Evolutionary conservation across 2,113 vertebrate genomes (phyloP), one percentile per base, ranked within the genome.

Genomic region (Hucho hucho): DNA sequence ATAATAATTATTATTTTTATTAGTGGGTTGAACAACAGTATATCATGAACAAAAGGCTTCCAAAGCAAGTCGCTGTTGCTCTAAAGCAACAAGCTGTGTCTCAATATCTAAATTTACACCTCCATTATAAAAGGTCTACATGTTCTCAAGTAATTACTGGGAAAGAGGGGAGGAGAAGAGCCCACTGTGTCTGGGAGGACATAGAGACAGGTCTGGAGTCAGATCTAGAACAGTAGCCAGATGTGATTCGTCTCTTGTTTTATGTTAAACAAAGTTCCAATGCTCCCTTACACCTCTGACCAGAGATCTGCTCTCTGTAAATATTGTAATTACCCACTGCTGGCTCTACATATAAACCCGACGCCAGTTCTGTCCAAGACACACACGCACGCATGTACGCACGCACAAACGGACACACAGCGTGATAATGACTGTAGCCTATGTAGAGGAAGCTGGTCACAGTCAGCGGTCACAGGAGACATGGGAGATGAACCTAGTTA

Each of bases 401-500:
- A 53, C 16, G 4, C 14, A 53, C 49, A 4, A 3, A 53, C 49
- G 4, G 14, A 53, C 49, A 18, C 9, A 43, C 37, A 43, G 0
- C 9, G 9, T 56, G 82, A 83, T 88, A 86, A 90, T 90, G 87
- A 89, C 77, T 25, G 71, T 75, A 68, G 37, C 37, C 9, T 11
- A 70, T 70, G 79, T 77, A 72, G 76, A 78, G 77, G 72, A 75
- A 81, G 64, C 78, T 81, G 86, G 78, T 70, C 86, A 69, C 77
- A 80, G 81, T 84, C 84, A 85, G 75, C 83, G 82, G 86, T 86
- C 85, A 86, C 85, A 78, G 71, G 22, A 81, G 81, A 77, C 83
- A 82, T 4, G 49, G 79, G 67, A 69, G 81, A 74, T 18, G 26
- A 65, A 29, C 12, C 64, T 65, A 16, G 11, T 29, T 25, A 14